Conservation (phyloP, 2,888 invertebrate species). For the Acronicta leporina region DNA sequence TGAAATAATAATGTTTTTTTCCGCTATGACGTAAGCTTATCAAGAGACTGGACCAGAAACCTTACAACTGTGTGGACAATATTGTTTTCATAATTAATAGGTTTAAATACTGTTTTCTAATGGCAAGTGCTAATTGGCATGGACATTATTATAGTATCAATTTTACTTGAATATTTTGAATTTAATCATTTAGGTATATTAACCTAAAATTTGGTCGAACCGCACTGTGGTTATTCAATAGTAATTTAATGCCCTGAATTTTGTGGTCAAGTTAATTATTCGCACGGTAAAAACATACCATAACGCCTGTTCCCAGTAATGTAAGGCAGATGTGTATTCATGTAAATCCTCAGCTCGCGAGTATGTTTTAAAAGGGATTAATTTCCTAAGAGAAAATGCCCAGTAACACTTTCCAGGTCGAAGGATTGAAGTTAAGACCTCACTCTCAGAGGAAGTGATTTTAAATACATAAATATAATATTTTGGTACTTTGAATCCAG, state of each 20-base stretch:
- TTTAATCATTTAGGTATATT: neutral
- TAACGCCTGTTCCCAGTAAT: no score
- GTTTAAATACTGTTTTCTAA: constrained; percentile 1
- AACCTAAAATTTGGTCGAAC: neutral
- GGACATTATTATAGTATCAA: neutral
- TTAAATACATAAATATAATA: no score
- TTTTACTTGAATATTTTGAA: neutral
- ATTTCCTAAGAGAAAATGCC: no score
- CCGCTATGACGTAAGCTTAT: constrained; percentile 20
- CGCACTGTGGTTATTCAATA: neutral
- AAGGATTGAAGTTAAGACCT: no score
- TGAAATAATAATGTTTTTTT: constrained; percentile 13
- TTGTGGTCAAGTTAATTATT: neutral
- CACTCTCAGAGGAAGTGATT: no score
- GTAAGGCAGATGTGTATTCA: no score
- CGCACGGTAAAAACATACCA: no score
- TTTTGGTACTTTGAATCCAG: constrained; percentile 25
- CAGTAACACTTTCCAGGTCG: no score
- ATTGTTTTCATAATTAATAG: neutral
- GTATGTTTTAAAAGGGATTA: no score
- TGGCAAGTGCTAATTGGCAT: neutral
- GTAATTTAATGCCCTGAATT: neutral
- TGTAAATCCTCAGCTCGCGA: no score
- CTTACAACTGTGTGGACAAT: constrained; percentile 13
- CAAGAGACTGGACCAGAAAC: constrained; percentile 13